These are phyloP conservation scores for Pteromalus puparum DNA, from an alignment of 1,140 invertebrate genomes.

Conservation along the genomic window DNA sequence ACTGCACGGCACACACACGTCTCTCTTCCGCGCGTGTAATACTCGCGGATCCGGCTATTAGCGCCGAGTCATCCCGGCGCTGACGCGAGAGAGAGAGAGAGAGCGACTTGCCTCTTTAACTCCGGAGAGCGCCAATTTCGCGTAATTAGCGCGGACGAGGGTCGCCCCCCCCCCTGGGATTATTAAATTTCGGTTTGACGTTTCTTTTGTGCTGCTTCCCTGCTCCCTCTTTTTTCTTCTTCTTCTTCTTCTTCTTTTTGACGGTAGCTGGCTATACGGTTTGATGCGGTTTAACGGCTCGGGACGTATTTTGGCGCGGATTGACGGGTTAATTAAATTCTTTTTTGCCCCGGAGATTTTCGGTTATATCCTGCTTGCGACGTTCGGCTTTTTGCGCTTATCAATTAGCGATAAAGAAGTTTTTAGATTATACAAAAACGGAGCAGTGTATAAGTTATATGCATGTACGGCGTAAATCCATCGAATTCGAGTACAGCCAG, in stretches of 20 bases:
- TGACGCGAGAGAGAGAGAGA: not conserved
- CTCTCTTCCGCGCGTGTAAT: not conserved
- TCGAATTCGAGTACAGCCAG: not conserved
- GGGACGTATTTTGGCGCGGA: not conserved
- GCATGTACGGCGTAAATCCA: not conserved
- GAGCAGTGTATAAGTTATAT: too few species aligned
- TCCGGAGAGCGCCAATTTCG: slow-evolving; percentile 26
- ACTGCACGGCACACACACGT: not conserved
- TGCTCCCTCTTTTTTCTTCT: not conserved
- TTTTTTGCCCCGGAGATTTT: not conserved
- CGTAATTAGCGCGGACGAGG: slow-evolving; percentile 21
- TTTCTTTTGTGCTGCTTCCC: not conserved
- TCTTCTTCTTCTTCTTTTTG: not conserved
- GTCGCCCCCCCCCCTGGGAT: not conserved
- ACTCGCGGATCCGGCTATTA: slow-evolving; percentile 26
- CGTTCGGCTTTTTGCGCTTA: not conserved
- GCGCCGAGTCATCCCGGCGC: slow-evolving; percentile 32
- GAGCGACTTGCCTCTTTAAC: slow-evolving; percentile 24
- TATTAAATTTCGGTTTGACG: slow-evolving; percentile 29
- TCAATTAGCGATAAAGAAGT: not conserved
- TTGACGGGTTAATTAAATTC: slow-evolving; percentile 1
- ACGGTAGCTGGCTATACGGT: not conserved
- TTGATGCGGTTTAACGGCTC: not conserved
- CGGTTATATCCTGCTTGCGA: too few species aligned
- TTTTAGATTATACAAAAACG: not conserved